Base-by-base conservation (phyloP, 2,797 vertebrate genomes). In the Pseudochromis fuscus region DNA sequence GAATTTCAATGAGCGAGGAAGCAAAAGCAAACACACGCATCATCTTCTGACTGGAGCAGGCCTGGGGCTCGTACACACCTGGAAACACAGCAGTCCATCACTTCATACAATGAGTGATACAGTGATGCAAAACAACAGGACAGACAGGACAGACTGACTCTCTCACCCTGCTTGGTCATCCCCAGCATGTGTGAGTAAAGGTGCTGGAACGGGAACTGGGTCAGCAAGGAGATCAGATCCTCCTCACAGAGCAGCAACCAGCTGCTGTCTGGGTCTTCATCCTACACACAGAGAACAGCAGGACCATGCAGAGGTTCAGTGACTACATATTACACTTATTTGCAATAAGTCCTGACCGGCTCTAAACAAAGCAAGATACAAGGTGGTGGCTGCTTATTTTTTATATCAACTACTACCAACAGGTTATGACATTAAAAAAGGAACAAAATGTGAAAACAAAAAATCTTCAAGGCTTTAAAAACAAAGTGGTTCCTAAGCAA, bases 11-110 rank as follows among this genome's bases (percentile, higher is more conserved):
- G 72, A 99, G 93, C 0, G 97, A 97, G 23, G 96, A 97, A 3
- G 96, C 96, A 80, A 99, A 98, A 9, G 95, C 96, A 93, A 99
- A 98, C 77, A 96, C 94, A 77, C 96, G 96, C 97, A 99, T 99
- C 96, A 99, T 98, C 85, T 96, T 96, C 85, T 97, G 96, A 66
- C 96, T 95, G 84, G 96, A 96, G 50, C 95, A 95, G 83, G 95
- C 95, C 90, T 96, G 95, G 24, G 97, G 95, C 81, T 95, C 92
- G 90, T 97, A 98, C 81, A 92, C 92, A 89, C 94, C 97, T 99
- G 78, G 52, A 63, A 53, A 59, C 45, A 60, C 21, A 77, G 15
- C 0, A 2, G n/a, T 18, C 6, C 11, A 56, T 87, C 49, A 81
- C 44, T 58, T 75, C 4, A 42, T 12, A 12, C 27, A 28, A 5